Percentiles rank a stretch among this genome's conserved stretches.
Evolutionary conservation across 2,113 vertebrate genomes (phyloP).

Genomic region (Rousettus leschenaultii): DNA sequence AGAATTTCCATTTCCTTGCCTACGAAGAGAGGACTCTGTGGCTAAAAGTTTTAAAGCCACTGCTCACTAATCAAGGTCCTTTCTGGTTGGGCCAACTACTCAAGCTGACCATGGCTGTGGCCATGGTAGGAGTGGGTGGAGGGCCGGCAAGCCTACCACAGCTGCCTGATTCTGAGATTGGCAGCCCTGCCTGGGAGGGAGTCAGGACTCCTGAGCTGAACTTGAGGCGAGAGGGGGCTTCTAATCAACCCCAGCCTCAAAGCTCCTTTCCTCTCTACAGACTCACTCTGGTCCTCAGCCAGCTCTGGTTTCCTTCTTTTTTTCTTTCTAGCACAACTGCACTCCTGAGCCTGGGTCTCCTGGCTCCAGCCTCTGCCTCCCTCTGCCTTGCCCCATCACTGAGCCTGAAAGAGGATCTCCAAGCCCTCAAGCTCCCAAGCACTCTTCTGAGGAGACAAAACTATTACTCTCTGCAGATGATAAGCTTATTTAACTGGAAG

Average conservation of each 20-base stretch:
- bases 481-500: conserved; percentile 9
- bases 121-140: background rate
- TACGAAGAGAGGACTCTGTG: background rate
- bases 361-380: background rate
- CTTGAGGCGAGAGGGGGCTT: background rate
- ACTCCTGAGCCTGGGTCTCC: background rate
- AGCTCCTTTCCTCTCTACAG: background rate
- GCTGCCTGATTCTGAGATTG: background rate
- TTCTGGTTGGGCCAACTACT: background rate
- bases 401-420: background rate
- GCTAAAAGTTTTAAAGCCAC: background rate
- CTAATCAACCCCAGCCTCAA: background rate
- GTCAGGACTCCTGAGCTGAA: background rate
- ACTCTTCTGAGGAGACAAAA: background rate
- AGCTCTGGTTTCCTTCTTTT: background rate
- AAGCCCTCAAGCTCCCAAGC: background rate
- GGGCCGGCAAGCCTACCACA: background rate
- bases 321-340: background rate
- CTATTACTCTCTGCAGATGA: background rate
- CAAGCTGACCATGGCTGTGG: background rate
- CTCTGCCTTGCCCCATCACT: background rate
- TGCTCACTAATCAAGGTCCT: background rate
- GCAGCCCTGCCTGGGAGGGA: background rate
- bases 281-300: background rate
- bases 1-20: background rate